phyloP scores from a whole-genome alignment of 2,888 invertebrate species.

The Linnaemya vulpina region DNA sequence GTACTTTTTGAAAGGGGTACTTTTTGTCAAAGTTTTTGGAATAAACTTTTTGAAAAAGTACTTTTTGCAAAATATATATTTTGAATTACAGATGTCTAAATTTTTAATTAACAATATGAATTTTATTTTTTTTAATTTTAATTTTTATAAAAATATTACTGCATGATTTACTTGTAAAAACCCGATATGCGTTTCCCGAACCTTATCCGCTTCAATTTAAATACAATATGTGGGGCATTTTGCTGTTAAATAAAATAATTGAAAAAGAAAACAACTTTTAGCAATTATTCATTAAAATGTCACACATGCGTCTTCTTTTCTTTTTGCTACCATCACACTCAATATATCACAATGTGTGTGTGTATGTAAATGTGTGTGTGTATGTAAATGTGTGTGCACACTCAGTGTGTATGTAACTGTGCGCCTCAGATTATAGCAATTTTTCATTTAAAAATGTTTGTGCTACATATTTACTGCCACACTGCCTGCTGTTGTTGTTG shows the following conservation, averaged over 20 bases:
- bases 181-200: constrained; percentile 17
- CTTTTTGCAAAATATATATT: too few species aligned
- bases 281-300: constrained; percentile 70
- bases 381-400: too few species aligned
- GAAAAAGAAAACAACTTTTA: constrained; percentile 27
- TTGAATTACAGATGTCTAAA: too few species aligned
- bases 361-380: neutral
- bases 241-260: neutral
- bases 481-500: constrained; percentile 1
- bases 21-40: too few species aligned
- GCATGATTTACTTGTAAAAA: too few species aligned
- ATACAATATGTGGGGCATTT: constrained; percentile 22
- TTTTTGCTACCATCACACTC: neutral
- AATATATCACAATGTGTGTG: neutral
- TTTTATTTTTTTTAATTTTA: too few species aligned
- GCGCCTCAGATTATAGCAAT: constrained; percentile 12
- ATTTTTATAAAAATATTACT: too few species aligned
- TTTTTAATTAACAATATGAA: too few species aligned
- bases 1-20: too few species aligned
- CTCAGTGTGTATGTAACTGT: neutral
- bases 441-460: constrained; percentile 55
- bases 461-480: constrained; percentile 25
- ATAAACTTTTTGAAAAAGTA: too few species aligned
- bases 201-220: constrained; percentile 6
- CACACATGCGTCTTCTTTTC: constrained; percentile 62